Percentiles rank a stretch among this genome's conserved stretches.
Conservation (phyloP, 2,888 invertebrate species). For the Drosophila neonasuta region DNA sequence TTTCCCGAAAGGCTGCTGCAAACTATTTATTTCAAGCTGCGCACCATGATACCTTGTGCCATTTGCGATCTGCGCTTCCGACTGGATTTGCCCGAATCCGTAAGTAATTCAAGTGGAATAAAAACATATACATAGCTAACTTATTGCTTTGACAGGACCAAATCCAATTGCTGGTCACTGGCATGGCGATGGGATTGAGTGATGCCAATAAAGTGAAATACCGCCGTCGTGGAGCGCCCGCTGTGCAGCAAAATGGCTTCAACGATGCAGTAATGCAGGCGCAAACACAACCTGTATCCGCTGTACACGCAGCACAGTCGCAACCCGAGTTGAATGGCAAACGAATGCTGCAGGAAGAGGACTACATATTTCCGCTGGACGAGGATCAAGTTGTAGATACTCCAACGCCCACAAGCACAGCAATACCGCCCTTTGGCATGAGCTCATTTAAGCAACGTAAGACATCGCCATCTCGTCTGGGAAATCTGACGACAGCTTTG, state of each 20-base stretch:
- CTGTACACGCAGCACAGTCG: conserved; percentile 52
- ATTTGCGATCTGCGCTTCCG: conserved; percentile 91
- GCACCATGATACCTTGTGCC: conserved; percentile 93
- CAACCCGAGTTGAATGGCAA: conserved; percentile 66
- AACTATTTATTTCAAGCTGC: conserved; percentile 93
- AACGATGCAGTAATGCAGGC: conserved; percentile 46
- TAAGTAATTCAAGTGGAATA: conserved; percentile 67
- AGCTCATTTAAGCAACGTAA: conserved; percentile 83
- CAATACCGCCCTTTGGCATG: conserved; percentile 77
- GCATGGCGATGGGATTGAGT: conserved; percentile 90
- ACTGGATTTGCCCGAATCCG: conserved; percentile 93
- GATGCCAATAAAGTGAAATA: conserved; percentile 84
- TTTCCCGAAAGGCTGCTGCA: conserved; percentile 84
- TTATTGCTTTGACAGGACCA: conserved; percentile 83
- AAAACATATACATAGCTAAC: neutral
- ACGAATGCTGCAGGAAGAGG: conserved; percentile 84
- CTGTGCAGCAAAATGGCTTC: conserved; percentile 56
- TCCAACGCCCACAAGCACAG: conserved; percentile 69
- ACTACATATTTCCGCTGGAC: conserved; percentile 92
- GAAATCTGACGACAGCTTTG: conserved; percentile 42
- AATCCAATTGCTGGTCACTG: conserved; percentile 87
- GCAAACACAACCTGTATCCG: conserved; percentile 1
- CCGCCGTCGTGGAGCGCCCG: conserved; percentile 77
- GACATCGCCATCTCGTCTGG: conserved; percentile 83
- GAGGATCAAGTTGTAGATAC: conserved; percentile 86